A percentile compares a stretch with the other conserved stretches of the same genome.
Conservation (phyloP, 2,797 vertebrate genomes). For the Myotis daubentonii region DNA sequence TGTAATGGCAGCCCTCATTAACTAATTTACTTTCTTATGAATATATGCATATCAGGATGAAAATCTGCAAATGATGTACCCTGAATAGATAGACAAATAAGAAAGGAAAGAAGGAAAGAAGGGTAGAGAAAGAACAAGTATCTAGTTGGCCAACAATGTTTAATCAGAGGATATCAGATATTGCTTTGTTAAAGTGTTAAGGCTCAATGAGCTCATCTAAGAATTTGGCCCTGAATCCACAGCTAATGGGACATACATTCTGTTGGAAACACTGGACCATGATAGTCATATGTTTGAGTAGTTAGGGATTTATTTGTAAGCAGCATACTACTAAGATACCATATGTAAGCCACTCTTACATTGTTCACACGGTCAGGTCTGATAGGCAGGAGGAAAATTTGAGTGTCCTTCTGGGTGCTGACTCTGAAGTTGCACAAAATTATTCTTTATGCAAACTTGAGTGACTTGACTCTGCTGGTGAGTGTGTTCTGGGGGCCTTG, state of each 20-base stretch:
- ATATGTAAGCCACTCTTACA: neutral
- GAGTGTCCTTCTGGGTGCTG: neutral
- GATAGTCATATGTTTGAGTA: neutral
- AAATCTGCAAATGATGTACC: neutral
- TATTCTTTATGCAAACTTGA: neutral
- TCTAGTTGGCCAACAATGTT: neutral
- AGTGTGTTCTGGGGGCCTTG: neutral
- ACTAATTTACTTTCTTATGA: neutral
- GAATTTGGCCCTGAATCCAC: neutral
- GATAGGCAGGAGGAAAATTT: neutral
- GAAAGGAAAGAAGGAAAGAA: neutral
- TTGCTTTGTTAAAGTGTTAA: neutral
- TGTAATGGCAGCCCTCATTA: neutral
- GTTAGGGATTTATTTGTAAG: neutral
- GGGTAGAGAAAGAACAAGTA: neutral
- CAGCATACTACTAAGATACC: neutral
- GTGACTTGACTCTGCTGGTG: neutral
- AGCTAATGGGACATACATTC: neutral
- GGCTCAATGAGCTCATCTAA: neutral
- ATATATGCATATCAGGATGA: neutral
- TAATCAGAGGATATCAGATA: slow-evolving; percentile 24
- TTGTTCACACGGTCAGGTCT: neutral
- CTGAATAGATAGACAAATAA: neutral
- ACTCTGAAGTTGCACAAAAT: neutral
- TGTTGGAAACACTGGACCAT: neutral